Conservation (phyloP, 1,140 invertebrate genomes). For the Brachionus rotundiformis region DNA sequence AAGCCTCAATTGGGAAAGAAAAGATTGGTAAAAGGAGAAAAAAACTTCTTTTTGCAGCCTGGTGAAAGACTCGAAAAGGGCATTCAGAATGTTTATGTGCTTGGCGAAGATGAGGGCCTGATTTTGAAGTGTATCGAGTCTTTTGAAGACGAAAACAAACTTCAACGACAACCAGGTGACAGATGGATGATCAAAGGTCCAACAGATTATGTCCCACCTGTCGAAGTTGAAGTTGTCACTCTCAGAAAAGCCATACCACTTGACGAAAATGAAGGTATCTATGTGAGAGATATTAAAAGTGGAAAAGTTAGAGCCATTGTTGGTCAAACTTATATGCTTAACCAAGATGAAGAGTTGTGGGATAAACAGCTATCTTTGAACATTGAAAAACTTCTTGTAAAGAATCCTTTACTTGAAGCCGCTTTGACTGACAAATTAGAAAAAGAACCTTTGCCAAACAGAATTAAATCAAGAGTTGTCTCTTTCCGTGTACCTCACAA, state of each 20-base stretch:
- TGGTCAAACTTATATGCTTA: slow-evolving; percentile 67
- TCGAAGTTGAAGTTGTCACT: slow-evolving; percentile 66
- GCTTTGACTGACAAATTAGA: neutral
- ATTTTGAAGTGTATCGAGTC: slow-evolving; percentile 65
- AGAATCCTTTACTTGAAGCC: neutral
- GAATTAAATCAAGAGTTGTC: slow-evolving; percentile 58
- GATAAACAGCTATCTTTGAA: slow-evolving; percentile 63
- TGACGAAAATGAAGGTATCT: slow-evolving; percentile 68
- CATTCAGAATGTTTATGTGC: slow-evolving; percentile 66
- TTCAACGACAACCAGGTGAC: slow-evolving; percentile 63
- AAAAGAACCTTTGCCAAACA: neutral
- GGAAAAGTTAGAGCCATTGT: slow-evolving; percentile 65
- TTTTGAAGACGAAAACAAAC: slow-evolving; percentile 57
- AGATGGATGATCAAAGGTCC: slow-evolving; percentile 67
- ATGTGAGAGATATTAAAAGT: slow-evolving; percentile 67
- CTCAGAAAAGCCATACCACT: slow-evolving; percentile 66
- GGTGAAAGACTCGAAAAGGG: slow-evolving; percentile 65
- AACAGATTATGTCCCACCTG: slow-evolving; percentile 66
- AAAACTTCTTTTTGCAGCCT: slow-evolving; percentile 66
- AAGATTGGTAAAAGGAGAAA: slow-evolving; percentile 63
- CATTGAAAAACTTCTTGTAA: slow-evolving; percentile 57
- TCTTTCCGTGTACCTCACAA: slow-evolving; percentile 61
- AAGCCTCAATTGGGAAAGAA: slow-evolving; percentile 64
- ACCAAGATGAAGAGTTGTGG: slow-evolving; percentile 68
- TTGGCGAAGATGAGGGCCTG: slow-evolving; percentile 66